Evolutionary conservation across 2,888 invertebrate species (phyloP), one percentile per base, ranked within the genome.

Genomic region (Antheraea yamamai): DNA sequence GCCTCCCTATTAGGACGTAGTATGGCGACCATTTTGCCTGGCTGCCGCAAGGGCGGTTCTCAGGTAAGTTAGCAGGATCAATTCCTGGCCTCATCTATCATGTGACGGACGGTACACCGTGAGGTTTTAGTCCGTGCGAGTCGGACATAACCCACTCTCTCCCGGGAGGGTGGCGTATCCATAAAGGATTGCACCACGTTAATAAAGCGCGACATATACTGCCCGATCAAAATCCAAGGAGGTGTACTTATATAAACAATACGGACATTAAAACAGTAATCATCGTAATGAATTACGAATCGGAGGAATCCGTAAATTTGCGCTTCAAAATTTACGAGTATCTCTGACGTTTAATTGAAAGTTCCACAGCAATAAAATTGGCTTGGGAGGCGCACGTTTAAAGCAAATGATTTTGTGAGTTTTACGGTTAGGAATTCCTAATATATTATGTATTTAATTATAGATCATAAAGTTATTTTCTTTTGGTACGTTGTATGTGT

Each of bases 241-340:
- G 23, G n/a, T 23, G 23, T 10, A 20, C 61, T 12, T 61, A 23
- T 61, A 23, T 23, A 12, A 61, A 12, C n/a, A 61, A 7, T 61
- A 20, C 12, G 82, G 84, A 85, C 23, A 61, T 61, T 61, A 23
- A 61, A 82, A 84, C 85, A 83, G 87, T 92, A 91, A 93, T 92
- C 90, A 91, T 92, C 92, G 91, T 91, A 93, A 92, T 92, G 91
- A 92, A 92, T 92, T 89, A 88, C 89, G 89, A 90, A 90, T 91
- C 89, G 92, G 90, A 90, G 88, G 90, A 89, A 83, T 84, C 87
- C 83, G 85, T 86, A 90, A 87, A 91, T 91, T 91, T 88, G 88
- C 90, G 84, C 88, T 89, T 88, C 89, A 83, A 88, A 92, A 93
- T 93, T 93, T 92, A 93, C 92, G 92, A 90, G 88, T 86, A 87